Percentiles rank a stretch among this genome's conserved stretches.
These are phyloP conservation scores for Solenopsis invicta DNA, from an alignment of 1,140 invertebrate species.

Conservation along the genomic window DNA sequence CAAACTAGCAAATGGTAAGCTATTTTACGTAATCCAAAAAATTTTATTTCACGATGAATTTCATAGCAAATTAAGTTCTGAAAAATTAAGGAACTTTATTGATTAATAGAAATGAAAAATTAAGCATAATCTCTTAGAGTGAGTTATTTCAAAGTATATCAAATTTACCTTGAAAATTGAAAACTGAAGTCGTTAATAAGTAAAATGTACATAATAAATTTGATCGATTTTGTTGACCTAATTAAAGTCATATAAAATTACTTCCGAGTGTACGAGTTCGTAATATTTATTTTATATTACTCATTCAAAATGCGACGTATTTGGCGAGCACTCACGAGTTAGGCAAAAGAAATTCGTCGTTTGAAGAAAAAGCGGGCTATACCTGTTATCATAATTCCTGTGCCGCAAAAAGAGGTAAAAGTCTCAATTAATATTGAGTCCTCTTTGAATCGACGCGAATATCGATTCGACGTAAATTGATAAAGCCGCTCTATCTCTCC, in stretches of 20 bases:
- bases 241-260: not conserved
- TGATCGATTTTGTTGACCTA: not conserved
- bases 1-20: not conserved
- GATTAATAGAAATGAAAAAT: not conserved
- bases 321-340: slow-evolving; percentile 4
- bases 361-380: slow-evolving; percentile 74
- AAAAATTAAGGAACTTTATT: not conserved
- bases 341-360: not conserved
- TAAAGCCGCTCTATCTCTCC: slow-evolving; percentile 2
- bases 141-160: not conserved
- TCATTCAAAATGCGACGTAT: not conserved
- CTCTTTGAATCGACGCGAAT: slow-evolving; percentile 27
- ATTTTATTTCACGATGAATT: not conserved
- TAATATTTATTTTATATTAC: not conserved
- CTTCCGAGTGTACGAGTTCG: not conserved
- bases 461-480: slow-evolving; percentile 26
- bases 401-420: slow-evolving; percentile 81
- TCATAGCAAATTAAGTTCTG: not conserved
- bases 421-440: slow-evolving; percentile 77
- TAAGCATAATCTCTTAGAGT: not conserved
- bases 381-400: slow-evolving; percentile 83
- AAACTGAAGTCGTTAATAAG: not conserved
- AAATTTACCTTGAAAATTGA: not conserved
- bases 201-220: not conserved
- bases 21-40: not conserved